These are phyloP conservation scores for Peromyscus polionotus DNA, from an alignment of 2,113 vertebrate genomes.

Conservation along the genomic window DNA sequence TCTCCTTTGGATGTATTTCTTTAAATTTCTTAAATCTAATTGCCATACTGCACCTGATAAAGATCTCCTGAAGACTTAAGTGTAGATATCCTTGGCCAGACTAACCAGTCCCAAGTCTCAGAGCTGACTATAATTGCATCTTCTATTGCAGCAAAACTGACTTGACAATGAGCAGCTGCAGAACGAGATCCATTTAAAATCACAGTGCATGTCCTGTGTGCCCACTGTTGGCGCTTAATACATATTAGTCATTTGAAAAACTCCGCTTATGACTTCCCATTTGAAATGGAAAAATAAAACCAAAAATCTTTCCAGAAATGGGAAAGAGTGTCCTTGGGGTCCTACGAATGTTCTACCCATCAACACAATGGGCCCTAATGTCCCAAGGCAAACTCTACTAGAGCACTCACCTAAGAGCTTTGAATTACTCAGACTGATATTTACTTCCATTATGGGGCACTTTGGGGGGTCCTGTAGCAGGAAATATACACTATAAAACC, in stretches of 20 bases:
- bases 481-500: slow-evolving; percentile 69
- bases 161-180: background rate
- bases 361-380: slow-evolving; percentile 58
- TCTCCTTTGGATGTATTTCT: background rate
- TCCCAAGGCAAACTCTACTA: background rate
- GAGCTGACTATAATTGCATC: background rate
- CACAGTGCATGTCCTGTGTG: background rate
- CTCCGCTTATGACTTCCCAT: background rate
- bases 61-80: background rate
- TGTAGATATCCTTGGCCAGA: background rate
- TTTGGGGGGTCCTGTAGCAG: slow-evolving; percentile 57
- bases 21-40: slow-evolving; percentile 19
- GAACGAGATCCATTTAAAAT: background rate
- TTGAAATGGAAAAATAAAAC: slow-evolving; percentile 6
- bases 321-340: background rate
- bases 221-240: background rate
- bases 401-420: slow-evolving; percentile 30
- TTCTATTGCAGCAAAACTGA: background rate
- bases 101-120: background rate
- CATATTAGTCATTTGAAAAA: slow-evolving; percentile 26
- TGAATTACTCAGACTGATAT: slow-evolving; percentile 31
- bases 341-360: slow-evolving; percentile 12
- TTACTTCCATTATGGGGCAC: slow-evolving; percentile 67
- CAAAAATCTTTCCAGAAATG: slow-evolving; percentile 40
- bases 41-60: background rate